Conservation (phyloP, 2,113 vertebrate genomes). For the Poeciliopsis retropinna region DNA sequence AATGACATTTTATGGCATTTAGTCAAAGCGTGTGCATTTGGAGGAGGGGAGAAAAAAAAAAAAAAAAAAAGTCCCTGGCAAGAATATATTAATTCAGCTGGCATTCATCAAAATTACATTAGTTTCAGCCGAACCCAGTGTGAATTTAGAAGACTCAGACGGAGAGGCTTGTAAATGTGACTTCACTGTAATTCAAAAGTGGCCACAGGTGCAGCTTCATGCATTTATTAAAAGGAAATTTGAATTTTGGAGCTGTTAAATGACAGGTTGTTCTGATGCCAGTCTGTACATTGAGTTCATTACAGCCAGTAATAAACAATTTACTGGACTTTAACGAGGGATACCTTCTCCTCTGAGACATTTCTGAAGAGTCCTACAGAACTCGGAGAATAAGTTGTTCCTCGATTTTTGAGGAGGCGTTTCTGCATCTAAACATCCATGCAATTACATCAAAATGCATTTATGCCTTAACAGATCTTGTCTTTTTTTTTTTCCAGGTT, state of each 20-base stretch:
- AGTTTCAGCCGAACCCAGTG: conserved; percentile 16
- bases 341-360: background rate
- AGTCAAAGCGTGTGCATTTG: conserved; percentile 13
- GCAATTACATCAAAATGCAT: background rate
- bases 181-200: conserved; percentile 43
- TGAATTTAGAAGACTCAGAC: conserved; percentile 34
- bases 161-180: conserved; percentile 45
- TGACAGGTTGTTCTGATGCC: conserved; percentile 14
- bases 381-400: background rate
- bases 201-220: conserved; percentile 63
- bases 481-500: too few relatives aligned
- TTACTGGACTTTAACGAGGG: background rate
- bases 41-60: background rate
- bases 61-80: background rate
- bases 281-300: conserved; percentile 12
- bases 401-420: background rate
- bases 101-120: conserved; percentile 53
- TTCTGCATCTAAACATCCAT: background rate
- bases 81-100: conserved; percentile 20
- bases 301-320: conserved; percentile 16
- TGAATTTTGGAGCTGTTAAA: conserved; percentile 47
- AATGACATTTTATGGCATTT: conserved; percentile 46
- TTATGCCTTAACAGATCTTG: background rate
- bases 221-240: conserved; percentile 64
- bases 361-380: background rate